phyloP scores from a whole-genome alignment of 2,797 vertebrate species.

The Propithecus perrieri region DNA sequence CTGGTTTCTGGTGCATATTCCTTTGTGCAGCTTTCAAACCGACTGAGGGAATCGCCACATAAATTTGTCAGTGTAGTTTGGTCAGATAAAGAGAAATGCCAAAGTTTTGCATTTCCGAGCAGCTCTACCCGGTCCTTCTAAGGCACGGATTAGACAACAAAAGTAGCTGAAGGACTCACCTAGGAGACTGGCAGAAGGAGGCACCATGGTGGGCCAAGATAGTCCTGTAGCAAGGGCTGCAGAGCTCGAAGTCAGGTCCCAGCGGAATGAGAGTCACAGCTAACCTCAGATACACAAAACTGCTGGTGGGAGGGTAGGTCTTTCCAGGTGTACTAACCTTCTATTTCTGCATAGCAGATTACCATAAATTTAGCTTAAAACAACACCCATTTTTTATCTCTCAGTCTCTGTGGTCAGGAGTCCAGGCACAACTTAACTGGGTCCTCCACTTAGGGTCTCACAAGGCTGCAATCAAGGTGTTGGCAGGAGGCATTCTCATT shows the following conservation, averaged over 20 bases:
- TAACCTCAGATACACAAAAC: neutral
- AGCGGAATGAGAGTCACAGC: neutral
- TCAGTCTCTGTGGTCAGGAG: neutral
- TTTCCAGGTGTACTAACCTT: neutral
- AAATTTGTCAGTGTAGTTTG: neutral
- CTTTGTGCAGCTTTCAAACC: neutral
- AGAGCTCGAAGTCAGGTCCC: neutral
- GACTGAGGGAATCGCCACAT: neutral
- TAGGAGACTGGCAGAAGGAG: neutral
- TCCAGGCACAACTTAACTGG: neutral
- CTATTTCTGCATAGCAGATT: neutral
- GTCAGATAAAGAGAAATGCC: neutral
- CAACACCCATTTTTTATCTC: neutral
- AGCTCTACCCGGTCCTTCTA: neutral
- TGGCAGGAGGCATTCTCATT: neutral
- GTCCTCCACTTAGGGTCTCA: neutral
- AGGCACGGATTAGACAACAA: neutral
- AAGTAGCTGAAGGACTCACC: neutral
- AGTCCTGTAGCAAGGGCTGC: neutral
- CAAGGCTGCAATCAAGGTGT: neutral
- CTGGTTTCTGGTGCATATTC: neutral
- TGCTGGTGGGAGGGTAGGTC: neutral
- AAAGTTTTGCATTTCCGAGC: neutral
- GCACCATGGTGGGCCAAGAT: rapidly evolving
- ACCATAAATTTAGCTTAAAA: neutral